These are phyloP conservation scores for Percina caprodes DNA, from an alignment of 2,113 vertebrate genomes.

Conservation along the genomic window DNA sequence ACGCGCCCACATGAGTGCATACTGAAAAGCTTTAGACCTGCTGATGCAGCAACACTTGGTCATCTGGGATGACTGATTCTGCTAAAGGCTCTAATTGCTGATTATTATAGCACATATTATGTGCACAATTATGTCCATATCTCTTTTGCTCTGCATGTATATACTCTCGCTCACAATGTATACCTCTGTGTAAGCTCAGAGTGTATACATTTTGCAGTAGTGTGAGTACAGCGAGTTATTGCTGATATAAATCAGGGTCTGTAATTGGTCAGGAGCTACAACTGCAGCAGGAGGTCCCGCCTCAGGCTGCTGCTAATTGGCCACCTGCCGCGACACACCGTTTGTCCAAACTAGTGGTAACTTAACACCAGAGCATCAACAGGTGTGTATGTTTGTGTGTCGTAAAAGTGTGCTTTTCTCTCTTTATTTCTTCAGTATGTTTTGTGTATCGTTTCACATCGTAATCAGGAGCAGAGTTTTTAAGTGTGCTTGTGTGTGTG, in stretches of 20 bases:
- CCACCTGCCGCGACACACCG: slow-evolving; percentile 57
- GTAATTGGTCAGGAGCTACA: slow-evolving; percentile 77
- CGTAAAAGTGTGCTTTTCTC: not conserved
- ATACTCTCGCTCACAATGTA: slow-evolving; percentile 5
- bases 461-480: not conserved
- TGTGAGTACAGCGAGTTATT: slow-evolving; percentile 57
- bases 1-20: not conserved
- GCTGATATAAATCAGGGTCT: slow-evolving; percentile 73
- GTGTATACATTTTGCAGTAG: slow-evolving; percentile 1
- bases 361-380: slow-evolving; percentile 50
- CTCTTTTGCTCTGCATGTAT: slow-evolving; percentile 17
- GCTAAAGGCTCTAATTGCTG: slow-evolving; percentile 58
- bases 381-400: slow-evolving; percentile 55
- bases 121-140: slow-evolving; percentile 11
- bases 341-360: slow-evolving; percentile 59
- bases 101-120: slow-evolving; percentile 46
- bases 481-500: not conserved
- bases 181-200: slow-evolving; percentile 12
- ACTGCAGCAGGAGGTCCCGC: slow-evolving; percentile 68
- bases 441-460: not conserved
- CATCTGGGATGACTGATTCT: slow-evolving; percentile 30
- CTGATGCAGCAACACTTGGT: slow-evolving; percentile 43
- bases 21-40: not conserved
- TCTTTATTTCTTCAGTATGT: not conserved
- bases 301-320: slow-evolving; percentile 76